Percentiles rank a stretch among this genome's conserved stretches.
Conservation (phyloP, 2,113 vertebrate genomes). For the Megalops atlanticus region DNA sequence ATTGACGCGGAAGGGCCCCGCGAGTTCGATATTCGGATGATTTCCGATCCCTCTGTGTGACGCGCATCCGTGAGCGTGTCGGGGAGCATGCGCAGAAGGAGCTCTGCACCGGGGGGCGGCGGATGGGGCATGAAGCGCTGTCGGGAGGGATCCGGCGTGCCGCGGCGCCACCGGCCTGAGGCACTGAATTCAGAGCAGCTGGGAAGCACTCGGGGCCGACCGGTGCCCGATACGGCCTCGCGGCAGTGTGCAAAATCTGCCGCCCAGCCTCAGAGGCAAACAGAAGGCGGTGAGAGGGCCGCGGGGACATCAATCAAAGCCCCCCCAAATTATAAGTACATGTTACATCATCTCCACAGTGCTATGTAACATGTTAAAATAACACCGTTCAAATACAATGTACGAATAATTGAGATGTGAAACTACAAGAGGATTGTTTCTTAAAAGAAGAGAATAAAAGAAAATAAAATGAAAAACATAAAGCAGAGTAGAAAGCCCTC, state of each 20-base stretch:
- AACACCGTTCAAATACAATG: not conserved
- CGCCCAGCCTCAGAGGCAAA: not conserved
- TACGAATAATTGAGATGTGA: slow-evolving; percentile 3
- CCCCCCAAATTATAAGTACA: not conserved
- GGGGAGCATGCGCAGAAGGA: not conserved
- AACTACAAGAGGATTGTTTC: not conserved
- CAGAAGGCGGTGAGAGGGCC: too few relatives aligned
- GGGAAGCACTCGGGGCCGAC: not conserved
- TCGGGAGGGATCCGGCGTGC: too few relatives aligned
- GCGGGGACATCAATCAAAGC: not conserved
- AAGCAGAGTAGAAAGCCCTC: slow-evolving; percentile 20
- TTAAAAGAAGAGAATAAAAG: not conserved
- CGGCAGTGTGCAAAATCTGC: not conserved
- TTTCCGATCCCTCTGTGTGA: too few relatives aligned
- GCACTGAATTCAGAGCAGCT: not conserved
- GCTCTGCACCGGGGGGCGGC: not conserved
- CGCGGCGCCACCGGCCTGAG: not conserved
- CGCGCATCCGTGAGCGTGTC: too few relatives aligned
- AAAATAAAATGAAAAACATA: not conserved
- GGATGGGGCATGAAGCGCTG: not conserved
- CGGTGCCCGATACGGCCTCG: not conserved
- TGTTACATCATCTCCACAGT: not conserved
- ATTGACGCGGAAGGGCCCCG: too few relatives aligned
- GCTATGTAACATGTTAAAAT: not conserved
- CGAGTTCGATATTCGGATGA: too few relatives aligned